Percentiles rank a stretch among this genome's conserved stretches.
phyloP scores from a whole-genome alignment of 37 sponge, comb jelly and placozoan genomes.

The Theonella swinhoei region DNA sequence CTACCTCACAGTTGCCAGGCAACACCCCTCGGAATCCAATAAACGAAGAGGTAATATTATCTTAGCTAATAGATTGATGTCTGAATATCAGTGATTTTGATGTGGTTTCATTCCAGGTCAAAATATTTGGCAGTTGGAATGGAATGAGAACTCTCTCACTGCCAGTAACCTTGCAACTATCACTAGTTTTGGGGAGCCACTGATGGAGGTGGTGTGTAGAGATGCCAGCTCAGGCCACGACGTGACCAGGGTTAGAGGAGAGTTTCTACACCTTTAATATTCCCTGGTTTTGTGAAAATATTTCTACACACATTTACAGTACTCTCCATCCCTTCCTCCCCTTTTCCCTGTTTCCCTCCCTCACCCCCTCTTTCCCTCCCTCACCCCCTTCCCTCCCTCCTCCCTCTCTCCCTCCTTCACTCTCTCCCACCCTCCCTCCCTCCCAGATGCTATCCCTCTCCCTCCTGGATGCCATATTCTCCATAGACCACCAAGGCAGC shows the following conservation, averaged over 20 bases:
- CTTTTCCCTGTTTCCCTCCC: no score
- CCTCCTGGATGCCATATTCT: conserved; percentile 74
- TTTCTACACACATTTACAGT: no score
- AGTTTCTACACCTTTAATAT: no score
- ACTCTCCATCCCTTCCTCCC: no score
- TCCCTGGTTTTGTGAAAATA: no score
- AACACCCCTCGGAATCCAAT: background rate
- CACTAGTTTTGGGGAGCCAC: conserved; percentile 76
- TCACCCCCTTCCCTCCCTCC: no score
- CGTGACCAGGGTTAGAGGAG: conserved; percentile 71
- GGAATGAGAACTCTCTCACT: conserved; percentile 13
- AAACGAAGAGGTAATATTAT: background rate
- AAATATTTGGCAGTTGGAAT: background rate
- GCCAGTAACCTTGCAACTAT: conserved; percentile 62
- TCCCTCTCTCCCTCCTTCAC: background rate
- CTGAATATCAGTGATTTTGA: no score
- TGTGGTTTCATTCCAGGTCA: no score
- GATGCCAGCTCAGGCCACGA: conserved; percentile 91
- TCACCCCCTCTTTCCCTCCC: no score
- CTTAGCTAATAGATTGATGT: no score
- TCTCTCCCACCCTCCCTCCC: conserved; percentile 11
- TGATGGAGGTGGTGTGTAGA: conserved; percentile 88
- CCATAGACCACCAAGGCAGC: conserved; percentile 63
- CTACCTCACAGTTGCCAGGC: conserved; percentile 71
- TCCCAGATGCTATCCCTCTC: conserved; percentile 87